Base-by-base conservation (phyloP, 2,888 invertebrate genomes). In the Mechanitis messenoides region DNA sequence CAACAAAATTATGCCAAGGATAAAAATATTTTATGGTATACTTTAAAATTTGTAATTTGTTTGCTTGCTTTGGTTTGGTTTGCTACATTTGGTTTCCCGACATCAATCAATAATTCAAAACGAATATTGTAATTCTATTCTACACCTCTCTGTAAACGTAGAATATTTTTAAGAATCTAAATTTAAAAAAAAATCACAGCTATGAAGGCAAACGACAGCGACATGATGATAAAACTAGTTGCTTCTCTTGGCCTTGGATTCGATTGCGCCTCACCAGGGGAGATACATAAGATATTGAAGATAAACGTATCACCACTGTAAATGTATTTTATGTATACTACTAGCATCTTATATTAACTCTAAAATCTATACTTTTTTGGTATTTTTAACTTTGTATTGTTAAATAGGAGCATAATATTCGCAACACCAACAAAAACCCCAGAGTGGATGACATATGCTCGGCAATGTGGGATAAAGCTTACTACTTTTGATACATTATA, bases 261-360 rank as follows among this genome's bases (percentile, higher is more conserved):
- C 62, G 78, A 78, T 61, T 80, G 79, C 54, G 76, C 79, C 0
- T 75, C 77, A 1, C 75, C 78, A 0, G 78, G 76, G 3, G 79
- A 80, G 65, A 78, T 79, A 50, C 45, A 70, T 56, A 78, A 73
- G 67, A 64, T 77, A 56, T 56, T 69, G 33, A 67, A 71, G 35
- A 68, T 76, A 0, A 71, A 72, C 35, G 71, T 73, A 1, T 63
- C 66, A 28, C 76, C 77, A 4, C 61, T 56, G 79, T 77, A 65
- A 68, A 74, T 71, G 50, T 38, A 33, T 47, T 33, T 7, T 3
- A 20, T 20, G 12, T 28, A 53, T 31, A 45, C 35, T 31, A 3
- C 28, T 11, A 20, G 45, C 2, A 42, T 53, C 42, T 28, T 54
- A 46, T 28, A n/a, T 20, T 3, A 45, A 45, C 12, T 33, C n/a